Conservation (phyloP, 2,113 vertebrate species). For the Pseudorhombus dupliciocellatus region DNA sequence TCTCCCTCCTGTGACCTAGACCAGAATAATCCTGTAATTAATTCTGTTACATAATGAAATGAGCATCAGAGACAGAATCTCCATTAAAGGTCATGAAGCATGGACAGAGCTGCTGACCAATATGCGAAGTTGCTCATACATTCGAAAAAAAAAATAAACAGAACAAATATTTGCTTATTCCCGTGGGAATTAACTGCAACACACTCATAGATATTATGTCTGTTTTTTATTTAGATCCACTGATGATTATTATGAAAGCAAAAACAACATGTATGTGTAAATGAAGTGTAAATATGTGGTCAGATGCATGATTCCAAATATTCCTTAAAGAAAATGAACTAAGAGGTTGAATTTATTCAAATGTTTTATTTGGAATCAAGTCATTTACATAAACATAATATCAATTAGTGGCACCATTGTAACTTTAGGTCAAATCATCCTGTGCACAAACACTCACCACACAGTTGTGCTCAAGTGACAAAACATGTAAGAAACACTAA, state of each 20-base stretch:
- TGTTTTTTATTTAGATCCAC: too few species aligned
- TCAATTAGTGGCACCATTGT: slow-evolving; percentile 2
- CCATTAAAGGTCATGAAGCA: slow-evolving; percentile 7
- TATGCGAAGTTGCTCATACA: too few species aligned
- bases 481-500: slow-evolving; percentile 22
- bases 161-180: not conserved
- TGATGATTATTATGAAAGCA: not conserved
- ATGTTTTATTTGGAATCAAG: slow-evolving; percentile 57
- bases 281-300: too few species aligned
- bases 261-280: not conserved
- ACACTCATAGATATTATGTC: too few species aligned
- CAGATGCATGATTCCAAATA: too few species aligned
- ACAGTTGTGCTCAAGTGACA: slow-evolving; percentile 56
- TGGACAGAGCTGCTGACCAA: not conserved
- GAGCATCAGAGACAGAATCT: not conserved
- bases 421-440: not conserved
- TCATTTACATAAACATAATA: slow-evolving; percentile 33
- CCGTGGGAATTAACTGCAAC: too few species aligned
- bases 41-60: slow-evolving; percentile 38
- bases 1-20: slow-evolving; percentile 42
- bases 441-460: slow-evolving; percentile 11
- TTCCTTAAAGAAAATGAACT: slow-evolving; percentile 21
- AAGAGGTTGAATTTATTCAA: slow-evolving; percentile 40
- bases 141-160: not conserved
- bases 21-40: slow-evolving; percentile 45